Evolutionary conservation across 2,797 vertebrate genomes (phyloP), one percentile per base, ranked within the genome.

Genomic region (Macropodus opercularis): DNA sequence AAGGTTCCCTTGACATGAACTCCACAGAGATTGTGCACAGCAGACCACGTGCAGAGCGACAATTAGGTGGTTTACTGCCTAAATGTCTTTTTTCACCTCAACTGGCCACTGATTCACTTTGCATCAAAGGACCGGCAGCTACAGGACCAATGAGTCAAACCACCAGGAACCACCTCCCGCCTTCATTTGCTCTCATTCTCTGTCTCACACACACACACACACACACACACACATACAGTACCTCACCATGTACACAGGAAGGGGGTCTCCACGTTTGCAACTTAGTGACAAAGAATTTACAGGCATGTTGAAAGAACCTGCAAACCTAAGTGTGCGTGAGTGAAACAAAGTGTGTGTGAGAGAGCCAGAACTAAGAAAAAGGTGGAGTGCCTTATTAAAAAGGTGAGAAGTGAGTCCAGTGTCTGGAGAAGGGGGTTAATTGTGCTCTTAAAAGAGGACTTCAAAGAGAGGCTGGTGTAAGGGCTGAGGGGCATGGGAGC

Each of bases 331-430:
- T 58, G 38, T 69, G 59, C 64, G 60, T 59, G 22, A 43, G 75
- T 51, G 72, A 66, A 36, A 46, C 26, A 44, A 17, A 34, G 51
- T 49, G 32, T 62, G 22, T 54, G 44, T 38, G 24, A 38, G 63
- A 44, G 35, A 36, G 76, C 39, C 69, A 52, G 66, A 61, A 44
- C 29, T 42, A 71, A 76, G 53, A 49, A 52, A 75, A 70, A 83
- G 75, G 63, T 51, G 58, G 64, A 91, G 87, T 56, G 84, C 77
- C 90, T 92, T 92, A 93, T 94, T 94, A 93, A 93, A 91, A 92
- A 93, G 92, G 93, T 94, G 92, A 92, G 90, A 94, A 92, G 92
- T 94, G 92, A 94, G 90, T 92, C 84, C 68, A 72, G 85, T 85
- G 90, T 92, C 92, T 92, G 91, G 90, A 87, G 79, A 75, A 81